Conservation (phyloP, 2,113 vertebrate genomes). For the Carettochelys insculpta region DNA sequence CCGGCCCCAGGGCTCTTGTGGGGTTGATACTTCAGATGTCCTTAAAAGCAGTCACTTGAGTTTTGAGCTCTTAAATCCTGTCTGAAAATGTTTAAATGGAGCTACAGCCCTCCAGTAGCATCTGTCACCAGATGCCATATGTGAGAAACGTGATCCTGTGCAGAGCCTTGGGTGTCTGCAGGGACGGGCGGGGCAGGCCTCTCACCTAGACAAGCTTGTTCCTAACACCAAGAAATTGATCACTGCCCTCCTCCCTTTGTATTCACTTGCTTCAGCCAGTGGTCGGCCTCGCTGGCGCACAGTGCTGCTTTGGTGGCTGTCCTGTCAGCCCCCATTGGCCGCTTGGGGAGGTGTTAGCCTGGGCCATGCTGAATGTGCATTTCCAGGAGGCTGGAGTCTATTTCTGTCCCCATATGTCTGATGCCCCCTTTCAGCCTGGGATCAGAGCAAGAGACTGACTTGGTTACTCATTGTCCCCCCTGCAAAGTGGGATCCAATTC, state of each 20-base stretch:
- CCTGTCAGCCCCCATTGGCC: neutral
- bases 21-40: neutral
- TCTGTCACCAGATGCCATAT: slow-evolving; percentile 40
- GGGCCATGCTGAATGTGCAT: neutral
- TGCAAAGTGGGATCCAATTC: neutral
- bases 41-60: slow-evolving; percentile 25
- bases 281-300: neutral
- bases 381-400: neutral
- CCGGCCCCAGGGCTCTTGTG: neutral
- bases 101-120: neutral
- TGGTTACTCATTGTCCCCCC: neutral
- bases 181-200: neutral
- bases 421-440: neutral
- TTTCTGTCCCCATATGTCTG: neutral
- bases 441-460: neutral
- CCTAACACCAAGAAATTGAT: slow-evolving; percentile 20
- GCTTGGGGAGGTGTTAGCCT: neutral
- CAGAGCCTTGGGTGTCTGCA: neutral
- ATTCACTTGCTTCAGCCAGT: neutral
- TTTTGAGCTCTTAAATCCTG: slow-evolving; percentile 3
- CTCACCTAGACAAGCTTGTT: neutral
- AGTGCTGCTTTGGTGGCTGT: slow-evolving; percentile 6
- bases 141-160: slow-evolving; percentile 38
- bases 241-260: neutral
- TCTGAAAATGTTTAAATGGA: neutral